These are phyloP conservation scores for Scaptomyza montana DNA, from an alignment of 1,140 invertebrate genomes.

Conservation along the genomic window DNA sequence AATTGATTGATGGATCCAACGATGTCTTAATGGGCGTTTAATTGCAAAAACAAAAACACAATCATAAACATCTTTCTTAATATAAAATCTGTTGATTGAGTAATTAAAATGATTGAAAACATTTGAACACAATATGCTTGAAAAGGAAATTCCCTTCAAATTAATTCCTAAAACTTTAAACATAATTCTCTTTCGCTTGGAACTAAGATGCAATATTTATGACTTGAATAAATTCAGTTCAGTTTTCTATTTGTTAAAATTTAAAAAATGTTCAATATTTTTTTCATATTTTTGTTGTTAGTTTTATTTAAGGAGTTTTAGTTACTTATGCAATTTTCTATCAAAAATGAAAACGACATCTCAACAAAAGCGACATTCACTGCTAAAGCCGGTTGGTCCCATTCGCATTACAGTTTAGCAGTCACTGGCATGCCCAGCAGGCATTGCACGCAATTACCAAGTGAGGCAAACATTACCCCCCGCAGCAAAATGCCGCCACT, in stretches of 20 bases:
- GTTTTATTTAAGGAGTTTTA: too few species aligned
- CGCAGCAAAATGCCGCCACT: background rate
- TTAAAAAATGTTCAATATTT: too few species aligned
- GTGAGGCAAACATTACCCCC: slow-evolving; percentile 25
- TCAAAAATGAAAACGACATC: slow-evolving; percentile 31
- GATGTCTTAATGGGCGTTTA: slow-evolving; percentile 70
- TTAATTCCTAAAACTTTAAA: too few species aligned
- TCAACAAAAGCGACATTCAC: background rate
- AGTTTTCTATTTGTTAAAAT: too few species aligned
- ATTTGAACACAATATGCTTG: too few species aligned
- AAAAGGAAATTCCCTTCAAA: background rate
- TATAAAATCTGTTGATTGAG: slow-evolving; percentile 1
- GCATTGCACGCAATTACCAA: slow-evolving; percentile 60
- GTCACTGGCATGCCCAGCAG: slow-evolving; percentile 40
- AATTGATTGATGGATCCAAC: slow-evolving; percentile 56
- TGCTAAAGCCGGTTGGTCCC: background rate
- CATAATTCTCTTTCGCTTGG: too few species aligned
- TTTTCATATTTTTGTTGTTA: too few species aligned
- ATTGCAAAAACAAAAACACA: slow-evolving; percentile 27
- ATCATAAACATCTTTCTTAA: too few species aligned
- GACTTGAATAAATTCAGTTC: too few species aligned
- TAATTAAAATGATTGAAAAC: background rate
- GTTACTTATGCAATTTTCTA: slow-evolving; percentile 1
- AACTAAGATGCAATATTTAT: too few species aligned
- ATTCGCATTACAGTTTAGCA: slow-evolving; percentile 44